Base-by-base conservation (phyloP, 2,113 vertebrate species). In the Leptobrachium leishanense region DNA sequence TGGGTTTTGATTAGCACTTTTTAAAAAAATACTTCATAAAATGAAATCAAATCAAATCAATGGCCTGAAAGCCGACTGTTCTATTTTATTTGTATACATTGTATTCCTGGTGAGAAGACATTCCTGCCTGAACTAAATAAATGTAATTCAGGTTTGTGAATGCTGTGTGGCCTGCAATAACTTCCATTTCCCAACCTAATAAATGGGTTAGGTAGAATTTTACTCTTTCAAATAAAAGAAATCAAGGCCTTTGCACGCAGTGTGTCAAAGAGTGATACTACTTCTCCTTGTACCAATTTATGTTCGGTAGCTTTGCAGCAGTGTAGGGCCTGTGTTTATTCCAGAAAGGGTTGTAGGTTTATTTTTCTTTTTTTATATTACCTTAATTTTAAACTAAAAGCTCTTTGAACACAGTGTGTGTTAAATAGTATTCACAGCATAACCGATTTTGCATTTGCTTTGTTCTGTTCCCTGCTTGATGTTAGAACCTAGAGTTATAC, bases 211-310 rank as follows among this genome's bases (percentile, higher is more conserved):
- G 62, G 62, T 8, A 64, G 62, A 10, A 64, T 64, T 64, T 20
- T 64, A 64, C 62, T 64, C 6, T 8, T 64, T 8, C 62, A 64
- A 64, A 64, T 64, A 74, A 63, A 63, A 74, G n/a, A 20, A 62
- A 74, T 73, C 57, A 74, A 63, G 54, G 42, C 15, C 40, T 39
- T 11, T 73, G 55, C 71, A 73, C 55, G 55, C 62, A 44, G 20
- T 62, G 42, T 74, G 72, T 74, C 72, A 73, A 59, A 62, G 54
- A 74, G 53, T 20, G 15, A 63, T 74, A 57, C 43, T 42, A 43
- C 42, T 63, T 39, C 57, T 74, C 59, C 41, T 74, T 63, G 72
- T 74, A 74, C 72, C 72, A 74, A 74, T 74, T 74, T 63, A 62
- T 11, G 72, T 74, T 62, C 59, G n/a, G 55, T 42, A 59, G 54